A percentile compares a stretch with the other conserved stretches of the same genome.
phyloP scores from a whole-genome alignment of 2,797 vertebrate species.

The Phataginus tricuspis region DNA sequence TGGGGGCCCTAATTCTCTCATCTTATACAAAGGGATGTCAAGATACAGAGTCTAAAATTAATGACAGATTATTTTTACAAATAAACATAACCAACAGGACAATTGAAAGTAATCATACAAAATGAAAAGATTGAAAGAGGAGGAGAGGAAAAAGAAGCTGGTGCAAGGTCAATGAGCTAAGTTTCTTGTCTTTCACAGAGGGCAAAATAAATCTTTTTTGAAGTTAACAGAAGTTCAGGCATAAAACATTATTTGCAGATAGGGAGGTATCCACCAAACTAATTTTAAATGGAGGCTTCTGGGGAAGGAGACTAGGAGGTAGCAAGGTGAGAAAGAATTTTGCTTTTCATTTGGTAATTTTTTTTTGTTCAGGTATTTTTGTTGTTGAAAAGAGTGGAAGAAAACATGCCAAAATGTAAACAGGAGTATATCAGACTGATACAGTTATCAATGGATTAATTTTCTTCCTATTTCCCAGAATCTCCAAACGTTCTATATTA shows the following conservation, averaged over 20 bases:
- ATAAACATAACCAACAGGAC: background rate
- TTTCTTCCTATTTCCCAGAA: background rate
- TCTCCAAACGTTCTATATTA: background rate
- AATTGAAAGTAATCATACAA: background rate
- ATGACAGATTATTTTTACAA: background rate
- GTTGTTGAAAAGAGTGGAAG: background rate
- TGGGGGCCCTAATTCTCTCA: background rate
- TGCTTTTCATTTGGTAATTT: background rate
- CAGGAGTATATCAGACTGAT: background rate
- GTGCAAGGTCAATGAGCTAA: background rate
- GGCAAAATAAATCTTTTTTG: background rate
- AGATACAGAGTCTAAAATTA: background rate
- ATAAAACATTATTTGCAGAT: background rate
- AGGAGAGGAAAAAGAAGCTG: background rate
- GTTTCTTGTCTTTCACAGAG: background rate
- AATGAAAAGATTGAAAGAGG: background rate
- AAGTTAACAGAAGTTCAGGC: background rate
- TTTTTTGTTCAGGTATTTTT: background rate
- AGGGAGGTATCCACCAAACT: background rate
- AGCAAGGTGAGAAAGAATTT: background rate
- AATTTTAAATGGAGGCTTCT: background rate
- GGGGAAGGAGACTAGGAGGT: background rate
- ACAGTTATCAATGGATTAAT: background rate
- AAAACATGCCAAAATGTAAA: slow-evolving; percentile 1
- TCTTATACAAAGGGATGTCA: background rate